Conservation (phyloP, 2,888 invertebrate species). For the Oscheius onirici region DNA sequence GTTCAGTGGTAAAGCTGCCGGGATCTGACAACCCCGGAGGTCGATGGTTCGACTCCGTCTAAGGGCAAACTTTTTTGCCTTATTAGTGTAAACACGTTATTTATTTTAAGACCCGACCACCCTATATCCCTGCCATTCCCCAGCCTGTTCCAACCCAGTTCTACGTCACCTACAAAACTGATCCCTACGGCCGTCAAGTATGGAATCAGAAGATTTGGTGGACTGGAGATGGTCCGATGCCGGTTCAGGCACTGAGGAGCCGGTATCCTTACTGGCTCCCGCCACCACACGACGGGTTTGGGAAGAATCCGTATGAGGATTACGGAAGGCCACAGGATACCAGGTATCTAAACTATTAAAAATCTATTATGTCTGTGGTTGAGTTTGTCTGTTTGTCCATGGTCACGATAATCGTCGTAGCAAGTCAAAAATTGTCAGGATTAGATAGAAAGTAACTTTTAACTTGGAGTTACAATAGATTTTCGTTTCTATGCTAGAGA, state of each 20-base stretch:
- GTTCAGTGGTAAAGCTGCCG: too few species aligned
- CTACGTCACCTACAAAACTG: conserved; percentile 27
- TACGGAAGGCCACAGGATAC: not conserved
- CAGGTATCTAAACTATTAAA: not conserved
- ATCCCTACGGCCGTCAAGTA: conserved; percentile 13
- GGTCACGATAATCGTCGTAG: too few species aligned
- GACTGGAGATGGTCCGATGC: conserved; percentile 23
- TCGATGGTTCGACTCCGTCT: too few species aligned
- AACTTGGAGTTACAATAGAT: too few species aligned
- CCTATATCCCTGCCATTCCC: not conserved
- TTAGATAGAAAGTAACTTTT: too few species aligned
- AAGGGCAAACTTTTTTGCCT: too few species aligned
- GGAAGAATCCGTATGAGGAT: conserved; percentile 27
- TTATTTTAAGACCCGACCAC: not conserved
- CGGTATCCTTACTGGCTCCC: conserved; percentile 27
- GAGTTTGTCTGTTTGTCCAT: too few species aligned
- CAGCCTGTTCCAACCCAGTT: conserved; percentile 14
- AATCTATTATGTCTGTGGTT: too few species aligned
- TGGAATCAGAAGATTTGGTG: conserved; percentile 27
- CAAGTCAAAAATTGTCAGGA: too few species aligned
- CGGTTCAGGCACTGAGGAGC: conserved; percentile 18
- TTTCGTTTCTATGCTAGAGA: too few species aligned
- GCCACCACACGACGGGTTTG: conserved; percentile 26
- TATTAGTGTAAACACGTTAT: too few species aligned
- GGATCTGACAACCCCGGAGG: too few species aligned